Evolutionary conservation across 2,888 invertebrate species (phyloP).

Genomic region (Synergus laeviventris): DNA sequence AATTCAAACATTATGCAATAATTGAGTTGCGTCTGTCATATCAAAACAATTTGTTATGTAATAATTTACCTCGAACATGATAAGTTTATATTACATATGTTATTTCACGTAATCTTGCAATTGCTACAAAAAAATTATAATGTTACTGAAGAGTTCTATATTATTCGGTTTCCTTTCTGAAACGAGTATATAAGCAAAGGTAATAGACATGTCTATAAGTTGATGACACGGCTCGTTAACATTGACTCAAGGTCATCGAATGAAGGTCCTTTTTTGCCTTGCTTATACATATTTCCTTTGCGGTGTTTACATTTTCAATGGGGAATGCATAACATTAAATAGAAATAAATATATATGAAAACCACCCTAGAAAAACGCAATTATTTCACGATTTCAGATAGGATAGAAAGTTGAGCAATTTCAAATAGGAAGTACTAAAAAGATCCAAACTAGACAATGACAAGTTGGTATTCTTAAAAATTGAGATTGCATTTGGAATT

Average conservation of each 20-base stretch:
- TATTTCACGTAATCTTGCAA: background rate
- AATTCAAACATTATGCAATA: too few relatives aligned
- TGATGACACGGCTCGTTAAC: background rate
- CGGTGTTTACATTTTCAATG: too few relatives aligned
- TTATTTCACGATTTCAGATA: too few relatives aligned
- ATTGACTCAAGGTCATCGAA: background rate
- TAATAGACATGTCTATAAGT: background rate
- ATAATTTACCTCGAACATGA: background rate
- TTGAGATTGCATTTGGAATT: too few relatives aligned
- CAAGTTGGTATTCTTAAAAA: too few relatives aligned
- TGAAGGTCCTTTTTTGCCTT: background rate
- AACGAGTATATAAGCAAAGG: background rate
- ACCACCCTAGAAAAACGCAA: background rate
- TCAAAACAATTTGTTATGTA: background rate
- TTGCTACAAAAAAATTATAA: background rate
- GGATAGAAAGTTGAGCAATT: too few relatives aligned
- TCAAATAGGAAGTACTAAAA: too few relatives aligned
- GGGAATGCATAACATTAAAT: background rate
- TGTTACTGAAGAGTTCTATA: background rate
- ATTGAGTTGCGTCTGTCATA: background rate
- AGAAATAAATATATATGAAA: too few relatives aligned
- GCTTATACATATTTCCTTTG: background rate
- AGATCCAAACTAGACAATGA: too few relatives aligned
- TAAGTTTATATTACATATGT: background rate
- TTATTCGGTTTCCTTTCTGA: background rate